A percentile compares a stretch with the other conserved stretches of the same genome.
phyloP scores from a whole-genome alignment of 2,888 invertebrate species.

The Entomobrya proxima region DNA sequence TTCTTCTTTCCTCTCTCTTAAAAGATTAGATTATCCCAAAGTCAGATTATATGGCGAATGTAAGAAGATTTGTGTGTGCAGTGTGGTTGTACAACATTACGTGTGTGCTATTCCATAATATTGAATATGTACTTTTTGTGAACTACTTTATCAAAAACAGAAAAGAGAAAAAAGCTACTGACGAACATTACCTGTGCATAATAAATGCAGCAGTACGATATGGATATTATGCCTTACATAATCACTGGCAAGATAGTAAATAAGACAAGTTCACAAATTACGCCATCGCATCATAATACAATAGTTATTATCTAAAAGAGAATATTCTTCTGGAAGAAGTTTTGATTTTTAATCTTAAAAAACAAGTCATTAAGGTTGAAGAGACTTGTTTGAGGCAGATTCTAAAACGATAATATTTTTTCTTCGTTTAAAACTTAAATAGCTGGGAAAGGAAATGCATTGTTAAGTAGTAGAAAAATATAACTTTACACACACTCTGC shows the following conservation, averaged over 20 bases:
- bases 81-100: neutral
- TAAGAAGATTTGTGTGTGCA: constrained; percentile 9
- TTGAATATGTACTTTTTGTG: too few species aligned
- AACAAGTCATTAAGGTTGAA: constrained; percentile 63
- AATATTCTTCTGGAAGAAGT: constrained; percentile 54
- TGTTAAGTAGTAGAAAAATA: constrained; percentile 18
- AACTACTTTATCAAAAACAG: neutral
- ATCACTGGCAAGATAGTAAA: constrained; percentile 3
- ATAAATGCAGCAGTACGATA: constrained; percentile 32
- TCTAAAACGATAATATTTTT: constrained; percentile 26
- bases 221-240: constrained; percentile 8
- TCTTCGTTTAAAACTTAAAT: neutral
- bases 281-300: constrained; percentile 39
- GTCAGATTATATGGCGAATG: constrained; percentile 13
- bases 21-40: constrained; percentile 50
- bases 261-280: constrained; percentile 52
- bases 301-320: constrained; percentile 31
- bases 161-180: constrained; percentile 13
- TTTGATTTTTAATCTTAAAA: constrained; percentile 61
- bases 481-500: neutral
- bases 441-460: constrained; percentile 56
- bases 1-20: constrained; percentile 10
- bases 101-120: neutral
- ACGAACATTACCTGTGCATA: constrained; percentile 27
- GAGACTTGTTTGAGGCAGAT: constrained; percentile 66